Base-by-base conservation (phyloP, 2,113 vertebrate species). In the Sardina pilchardus region DNA sequence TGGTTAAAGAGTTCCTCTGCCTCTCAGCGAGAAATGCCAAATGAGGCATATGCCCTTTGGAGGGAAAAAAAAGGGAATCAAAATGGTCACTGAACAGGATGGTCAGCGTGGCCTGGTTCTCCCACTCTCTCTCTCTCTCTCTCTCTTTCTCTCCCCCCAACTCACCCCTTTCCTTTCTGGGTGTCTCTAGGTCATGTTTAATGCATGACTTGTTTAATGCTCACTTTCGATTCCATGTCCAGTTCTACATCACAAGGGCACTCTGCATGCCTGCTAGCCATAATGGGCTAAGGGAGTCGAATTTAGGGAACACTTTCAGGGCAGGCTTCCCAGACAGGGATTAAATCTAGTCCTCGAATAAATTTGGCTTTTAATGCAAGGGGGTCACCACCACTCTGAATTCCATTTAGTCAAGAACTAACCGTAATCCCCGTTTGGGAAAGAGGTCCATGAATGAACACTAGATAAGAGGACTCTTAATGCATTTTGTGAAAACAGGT, bases 81-180 rank as follows among this genome's bases (percentile, higher is more conserved):
- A 90, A 91, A 90, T 90, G 91, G 89, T 92, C 87, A 90, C 86
- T 83, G 89, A 67, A 86, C 81, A 84, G 85, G 88, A 84, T 89
- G 90, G 88, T 89, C 56, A 42, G 17, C 12, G 30, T 75, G 67
- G 67, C 67, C 67, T 75, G 67, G 67, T 75, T 75, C 30, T 36
- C 30, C 24, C 19, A 7, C 59, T n/a, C 1, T 26, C 24, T 63
- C 59, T 63, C 67, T 75, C 67, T 75, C 67, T 3, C n/a, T 36
- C 30, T 30, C 26, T 30, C 63, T 34, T n/a, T n/a, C n/a, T n/a
- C n/a, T n/a, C n/a, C n/a, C 9, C 21, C n/a, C 59, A 3, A 14
- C 9, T 19, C 2, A 19, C 4, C 21, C 24, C 59, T 5, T 8
- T n/a, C 26, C 30, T 75, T 34, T 75, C 10, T 36, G 34, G 67